Base-by-base conservation (phyloP, 35 echinoderm and acorn worm species). In the Heliocidaris tuberculata region DNA sequence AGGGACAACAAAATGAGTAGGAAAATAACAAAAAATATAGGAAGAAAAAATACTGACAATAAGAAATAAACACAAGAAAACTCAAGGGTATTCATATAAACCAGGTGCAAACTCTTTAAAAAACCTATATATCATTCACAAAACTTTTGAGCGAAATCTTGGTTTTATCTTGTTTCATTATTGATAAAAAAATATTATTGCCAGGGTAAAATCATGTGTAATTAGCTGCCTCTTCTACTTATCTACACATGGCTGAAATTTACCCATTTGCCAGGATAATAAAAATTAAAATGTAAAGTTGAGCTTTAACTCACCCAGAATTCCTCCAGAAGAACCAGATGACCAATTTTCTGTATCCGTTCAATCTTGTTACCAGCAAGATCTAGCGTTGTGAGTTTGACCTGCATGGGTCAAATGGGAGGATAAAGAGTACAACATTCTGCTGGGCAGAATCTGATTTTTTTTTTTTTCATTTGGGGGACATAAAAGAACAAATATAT, bases 351-450 rank as follows among this genome's bases (percentile, higher is more conserved):
- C 50, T 97, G 49, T 59, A 99, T 31, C 13, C 96, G 94, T 30
- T 95, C 93, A 24, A 99, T 97, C 90, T 93, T 92, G 94, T 99
- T 99, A 48, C 96, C 93, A 32, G 98, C 98, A 2, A 99, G 95
- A 96, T 99, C 98, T 48, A 99, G 87, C 15, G 98, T 99, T 87
- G 95, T 96, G 48, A 99, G 85, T 48, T 96, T 95, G 27, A 96
- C 88, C 97, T 98, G 94, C 9, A 71, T 9, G 94, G 11, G 49
- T 16, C 31, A 88, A 70, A 31, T 60, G 50, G 48, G 35, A 60
- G 56, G 50, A 30, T 30, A 24, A 86, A 13, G 21, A 86, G 85
- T 17, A 86, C 9, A 32, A 86, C 85, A 2, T 7, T 52, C 35
- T 42, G 35, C 35, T 42, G 35, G 3, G 35, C 35, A 42, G 35